phyloP scores from a whole-genome alignment of 64 coral and sea anemone genomes.

The Orbicella faveolata region DNA sequence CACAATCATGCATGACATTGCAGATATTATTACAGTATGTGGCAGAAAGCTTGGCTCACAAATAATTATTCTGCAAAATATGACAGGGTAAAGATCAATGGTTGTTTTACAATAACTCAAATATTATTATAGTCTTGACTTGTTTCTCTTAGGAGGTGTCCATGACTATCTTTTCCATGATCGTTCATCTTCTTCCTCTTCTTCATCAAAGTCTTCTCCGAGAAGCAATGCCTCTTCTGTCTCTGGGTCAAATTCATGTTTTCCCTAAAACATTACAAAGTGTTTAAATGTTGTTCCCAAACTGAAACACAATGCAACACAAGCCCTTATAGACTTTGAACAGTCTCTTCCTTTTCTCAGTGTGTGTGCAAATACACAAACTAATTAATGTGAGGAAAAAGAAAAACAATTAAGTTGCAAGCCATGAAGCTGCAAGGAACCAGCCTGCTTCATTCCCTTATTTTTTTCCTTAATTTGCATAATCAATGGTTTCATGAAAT shows the following conservation, averaged over 20 bases:
- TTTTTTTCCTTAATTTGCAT: too few relatives aligned
- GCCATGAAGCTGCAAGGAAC: too few relatives aligned
- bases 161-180: constrained; percentile 62
- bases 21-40: not conserved
- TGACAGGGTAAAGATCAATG: not conserved
- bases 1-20: too few relatives aligned
- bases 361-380: too few relatives aligned
- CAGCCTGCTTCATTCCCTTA: too few relatives aligned
- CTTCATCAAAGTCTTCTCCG: constrained; percentile 72
- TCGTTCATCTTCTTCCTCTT: constrained; percentile 68
- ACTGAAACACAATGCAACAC: too few relatives aligned
- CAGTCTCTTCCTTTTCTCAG: too few relatives aligned
- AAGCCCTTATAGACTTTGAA: too few relatives aligned
- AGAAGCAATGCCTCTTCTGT: constrained; percentile 56
- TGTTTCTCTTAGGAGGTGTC: not conserved
- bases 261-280: constrained; percentile 17
- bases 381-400: too few relatives aligned
- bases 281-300: too few relatives aligned
- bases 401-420: too few relatives aligned
- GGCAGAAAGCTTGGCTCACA: not conserved
- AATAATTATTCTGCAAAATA: constrained; percentile 16
- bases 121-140: not conserved
- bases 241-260: constrained; percentile 59
- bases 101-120: not conserved
- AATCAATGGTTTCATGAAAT: too few relatives aligned